Evolutionary conservation across 2,113 vertebrate species (phyloP).

Genomic region (Vulpes lagopus): DNA sequence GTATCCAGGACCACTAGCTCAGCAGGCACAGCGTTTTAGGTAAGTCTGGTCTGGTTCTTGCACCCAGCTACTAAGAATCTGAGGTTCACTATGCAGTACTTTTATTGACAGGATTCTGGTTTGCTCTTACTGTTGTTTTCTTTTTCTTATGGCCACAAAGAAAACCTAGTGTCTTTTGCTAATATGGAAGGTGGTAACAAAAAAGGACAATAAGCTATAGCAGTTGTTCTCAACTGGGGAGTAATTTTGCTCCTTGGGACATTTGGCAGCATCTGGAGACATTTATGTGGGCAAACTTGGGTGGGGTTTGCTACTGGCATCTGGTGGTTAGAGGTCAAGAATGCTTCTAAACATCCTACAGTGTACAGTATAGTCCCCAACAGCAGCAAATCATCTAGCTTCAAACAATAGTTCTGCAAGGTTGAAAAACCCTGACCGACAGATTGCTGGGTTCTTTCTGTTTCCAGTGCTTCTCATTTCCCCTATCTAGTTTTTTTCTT

Average conservation of each 20-base stretch:
- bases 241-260: background rate
- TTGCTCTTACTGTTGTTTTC: background rate
- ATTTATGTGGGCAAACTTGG: background rate
- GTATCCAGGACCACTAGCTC: conserved; percentile 97
- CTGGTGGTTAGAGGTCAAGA: background rate
- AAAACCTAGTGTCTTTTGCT: conserved; percentile 4
- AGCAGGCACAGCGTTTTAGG: conserved; percentile 99
- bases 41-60: conserved; percentile 85
- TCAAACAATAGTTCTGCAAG: background rate
- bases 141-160: background rate
- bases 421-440: background rate
- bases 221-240: background rate
- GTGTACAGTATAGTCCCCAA: background rate
- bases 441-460: background rate
- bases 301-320: background rate
- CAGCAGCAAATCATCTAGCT: background rate
- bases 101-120: conserved; percentile 14
- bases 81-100: background rate
- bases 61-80: conserved; percentile 5
- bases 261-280: background rate
- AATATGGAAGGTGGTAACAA: background rate
- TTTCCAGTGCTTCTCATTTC: background rate
- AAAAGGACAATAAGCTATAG: background rate
- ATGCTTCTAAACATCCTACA: background rate
- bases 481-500: background rate